Evolutionary conservation across 92 coral and sea anemone species (phyloP).

Genomic region (Chrysogorgia sp.): DNA sequence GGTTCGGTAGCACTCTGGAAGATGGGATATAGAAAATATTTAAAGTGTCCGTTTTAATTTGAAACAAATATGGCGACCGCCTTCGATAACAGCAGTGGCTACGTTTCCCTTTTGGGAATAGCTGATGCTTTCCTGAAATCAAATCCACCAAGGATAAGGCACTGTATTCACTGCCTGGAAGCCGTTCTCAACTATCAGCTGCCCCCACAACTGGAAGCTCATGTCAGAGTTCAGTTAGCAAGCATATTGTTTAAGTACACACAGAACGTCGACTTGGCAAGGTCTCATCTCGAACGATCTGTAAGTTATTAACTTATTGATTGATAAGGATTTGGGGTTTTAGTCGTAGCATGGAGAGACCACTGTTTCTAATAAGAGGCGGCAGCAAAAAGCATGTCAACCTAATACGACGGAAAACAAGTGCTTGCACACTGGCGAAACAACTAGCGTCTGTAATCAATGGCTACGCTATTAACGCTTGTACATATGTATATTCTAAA

Average conservation of each 20-base stretch:
- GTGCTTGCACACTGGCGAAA: no score
- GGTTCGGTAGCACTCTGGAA: no score
- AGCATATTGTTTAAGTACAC: slow-evolving; percentile 68
- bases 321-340: background rate
- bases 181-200: slow-evolving; percentile 87
- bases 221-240: slow-evolving; percentile 83
- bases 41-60: background rate
- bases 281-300: slow-evolving; percentile 90
- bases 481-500: no score
- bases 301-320: slow-evolving; percentile 56
- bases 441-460: no score
- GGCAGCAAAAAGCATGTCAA: no score
- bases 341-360: no score
- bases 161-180: slow-evolving; percentile 87
- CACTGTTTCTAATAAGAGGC: no score
- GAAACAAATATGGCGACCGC: slow-evolving; percentile 74
- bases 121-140: slow-evolving; percentile 81
- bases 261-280: slow-evolving; percentile 80
- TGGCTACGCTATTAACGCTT: no score
- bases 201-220: slow-evolving; percentile 83
- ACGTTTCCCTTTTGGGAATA: slow-evolving; percentile 81
- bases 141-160: slow-evolving; percentile 86
- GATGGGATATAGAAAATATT: no score
- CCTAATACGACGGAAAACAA: no score
- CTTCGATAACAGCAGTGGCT: slow-evolving; percentile 61